Base-by-base conservation (phyloP, 2,113 vertebrate species). In the Tetrax tetrax region DNA sequence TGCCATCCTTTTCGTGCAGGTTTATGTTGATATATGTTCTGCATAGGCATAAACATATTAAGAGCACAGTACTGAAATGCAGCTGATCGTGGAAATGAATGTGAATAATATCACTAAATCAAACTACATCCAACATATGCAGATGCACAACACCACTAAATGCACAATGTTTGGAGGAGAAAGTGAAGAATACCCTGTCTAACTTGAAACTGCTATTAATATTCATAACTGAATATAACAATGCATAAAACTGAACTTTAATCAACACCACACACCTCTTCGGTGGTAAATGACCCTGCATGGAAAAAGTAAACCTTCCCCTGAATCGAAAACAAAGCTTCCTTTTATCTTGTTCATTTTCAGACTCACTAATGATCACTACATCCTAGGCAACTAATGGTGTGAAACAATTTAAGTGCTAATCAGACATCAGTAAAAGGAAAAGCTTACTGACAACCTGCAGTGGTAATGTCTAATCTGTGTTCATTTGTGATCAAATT, bases 301-400 rank as follows among this genome's bases (percentile, higher is more conserved):
- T 28, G 41, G 69, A 87, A 94, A 92, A 84, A 83, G 37, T 24
- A 92, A 96, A 92, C 16, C 29, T 60, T 57, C 4, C 17, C 6
- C 24, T 87, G 63, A 90, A 83, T 4, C 38, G 75, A 80, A 94
- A 87, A 74, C 15, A 65, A 95, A 87, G 47, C 33, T 80, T 90
- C 33, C 19, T 95, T 95, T 94, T 54, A 90, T 84, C 56, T 77
- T 79, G 24, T 71, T 84, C 45, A 53, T 77, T 93, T 96, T 90
- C 69, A 93, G 35, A 78, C 23, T 5, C 14, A 37, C 63, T 89
- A 89, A 91, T 59, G 28, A 93, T 78, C 48, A 80, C 21, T 77
- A 90, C 94, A 82, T 84, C 53, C 45, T 93, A 65, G 37, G 60
- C 54, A 91, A 66, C 68, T 72, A 93, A 78, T 33, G 38, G 20